phyloP scores from a whole-genome alignment of 1,140 invertebrate genomes.

The Microvelia longipes region DNA sequence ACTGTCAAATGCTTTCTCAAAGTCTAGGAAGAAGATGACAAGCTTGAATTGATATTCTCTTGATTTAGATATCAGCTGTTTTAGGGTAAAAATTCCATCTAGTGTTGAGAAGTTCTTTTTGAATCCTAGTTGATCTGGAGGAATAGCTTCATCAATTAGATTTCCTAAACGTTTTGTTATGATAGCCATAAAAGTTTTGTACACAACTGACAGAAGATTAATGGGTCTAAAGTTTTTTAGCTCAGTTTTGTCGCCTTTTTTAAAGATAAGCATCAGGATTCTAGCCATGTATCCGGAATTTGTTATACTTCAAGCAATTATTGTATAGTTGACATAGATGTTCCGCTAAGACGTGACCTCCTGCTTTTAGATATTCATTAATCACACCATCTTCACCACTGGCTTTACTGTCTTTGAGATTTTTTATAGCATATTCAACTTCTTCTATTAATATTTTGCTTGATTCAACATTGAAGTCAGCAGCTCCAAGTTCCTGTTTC shows the following conservation, averaged over 20 bases:
- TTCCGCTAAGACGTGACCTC: not conserved
- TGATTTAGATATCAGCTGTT: not conserved
- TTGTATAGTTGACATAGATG: not conserved
- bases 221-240: not conserved
- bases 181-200: not conserved
- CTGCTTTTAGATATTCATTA: not conserved
- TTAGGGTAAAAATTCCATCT: not conserved
- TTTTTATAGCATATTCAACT: not conserved
- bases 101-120: not conserved
- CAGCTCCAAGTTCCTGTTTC: not conserved
- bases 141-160: not conserved
- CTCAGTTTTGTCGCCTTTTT: not conserved
- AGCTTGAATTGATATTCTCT: not conserved
- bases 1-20: not conserved
- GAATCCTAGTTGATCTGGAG: not conserved
- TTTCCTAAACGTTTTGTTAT: not conserved
- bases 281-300: not conserved
- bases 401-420: not conserved
- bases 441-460: not conserved
- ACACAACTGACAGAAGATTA: not conserved
- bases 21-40: not conserved
- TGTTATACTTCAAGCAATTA: not conserved
- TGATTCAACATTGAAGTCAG: not conserved
- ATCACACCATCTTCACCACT: not conserved
- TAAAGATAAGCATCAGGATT: not conserved